phyloP scores from a whole-genome alignment of 1,140 invertebrate genomes.

The Pogonus chalceus region DNA sequence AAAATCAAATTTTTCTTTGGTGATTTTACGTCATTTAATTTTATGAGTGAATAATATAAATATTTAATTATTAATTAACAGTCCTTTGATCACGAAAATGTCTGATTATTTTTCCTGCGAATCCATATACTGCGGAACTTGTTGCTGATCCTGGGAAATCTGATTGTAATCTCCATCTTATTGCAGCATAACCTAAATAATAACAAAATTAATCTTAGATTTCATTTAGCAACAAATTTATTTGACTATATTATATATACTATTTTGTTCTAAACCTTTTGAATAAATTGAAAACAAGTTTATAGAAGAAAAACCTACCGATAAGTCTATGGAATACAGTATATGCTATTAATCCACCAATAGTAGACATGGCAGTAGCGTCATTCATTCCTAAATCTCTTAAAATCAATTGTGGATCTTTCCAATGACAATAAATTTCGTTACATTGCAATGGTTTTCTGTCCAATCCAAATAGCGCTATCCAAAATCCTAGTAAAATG shows the following conservation, averaged over 20 bases:
- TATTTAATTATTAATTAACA: no score
- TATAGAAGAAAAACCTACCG: no score
- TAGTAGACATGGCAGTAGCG: conserved; percentile 32
- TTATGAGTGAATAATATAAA: no score
- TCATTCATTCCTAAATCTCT: conserved; percentile 38
- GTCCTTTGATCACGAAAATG: no score
- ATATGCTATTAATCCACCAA: conserved; percentile 36
- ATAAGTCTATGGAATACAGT: conserved; percentile 35
- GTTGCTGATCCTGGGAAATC: conserved; percentile 40
- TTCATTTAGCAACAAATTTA: no score
- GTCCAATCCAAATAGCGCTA: conserved; percentile 42
- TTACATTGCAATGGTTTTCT: conserved; percentile 34
- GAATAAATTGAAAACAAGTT: no score
- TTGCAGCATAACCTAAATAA: conserved; percentile 36
- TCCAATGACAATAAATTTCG: conserved; percentile 44
- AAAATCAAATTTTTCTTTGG: no score
- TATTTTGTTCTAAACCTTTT: no score
- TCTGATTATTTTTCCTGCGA: conserved; percentile 37
- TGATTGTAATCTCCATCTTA: conserved; percentile 35
- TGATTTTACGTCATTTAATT: no score
- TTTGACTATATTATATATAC: no score
- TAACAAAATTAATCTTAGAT: no score
- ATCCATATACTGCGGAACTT: conserved; percentile 33
- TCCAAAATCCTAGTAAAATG: conserved; percentile 42
- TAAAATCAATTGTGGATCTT: conserved; percentile 40